A percentile compares a stretch with the other conserved stretches of the same genome.
Evolutionary conservation across 2,888 invertebrate species (phyloP).

Genomic region (Eupelmus urozonus): DNA sequence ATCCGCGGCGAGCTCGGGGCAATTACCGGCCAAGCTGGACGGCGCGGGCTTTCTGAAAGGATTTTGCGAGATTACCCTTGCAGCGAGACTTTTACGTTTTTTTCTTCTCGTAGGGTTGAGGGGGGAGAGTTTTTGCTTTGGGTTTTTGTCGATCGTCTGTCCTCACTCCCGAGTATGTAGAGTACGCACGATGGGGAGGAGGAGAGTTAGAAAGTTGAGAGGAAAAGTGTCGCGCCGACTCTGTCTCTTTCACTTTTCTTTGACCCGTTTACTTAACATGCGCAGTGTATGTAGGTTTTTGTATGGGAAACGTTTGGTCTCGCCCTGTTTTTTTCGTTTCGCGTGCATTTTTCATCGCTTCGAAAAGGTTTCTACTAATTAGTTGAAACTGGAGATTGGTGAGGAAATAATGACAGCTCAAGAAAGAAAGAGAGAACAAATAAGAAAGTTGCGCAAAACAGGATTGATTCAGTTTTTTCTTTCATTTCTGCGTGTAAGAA

Average conservation of each 20-base stretch:
- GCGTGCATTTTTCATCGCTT: no score
- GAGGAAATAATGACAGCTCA: no score
- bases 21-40: constrained; percentile 18
- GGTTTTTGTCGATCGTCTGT: no score
- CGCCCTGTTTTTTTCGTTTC: no score
- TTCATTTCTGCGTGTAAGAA: no score
- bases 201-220: not conserved
- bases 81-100: constrained; percentile 27
- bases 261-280: constrained; percentile 1
- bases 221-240: not conserved
- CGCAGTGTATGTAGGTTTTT: not conserved
- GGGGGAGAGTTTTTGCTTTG: not conserved
- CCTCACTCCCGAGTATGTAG: not conserved
- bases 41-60: no score
- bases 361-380: no score
- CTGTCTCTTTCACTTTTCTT: not conserved
- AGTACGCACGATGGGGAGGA: not conserved
- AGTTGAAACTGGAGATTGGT: no score
- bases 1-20: not conserved
- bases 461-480: no score
- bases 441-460: no score
- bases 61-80: constrained; percentile 39
- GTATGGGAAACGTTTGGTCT: no score
- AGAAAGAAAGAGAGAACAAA: no score
- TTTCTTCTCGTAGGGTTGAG: not conserved